A percentile compares a stretch with the other conserved stretches of the same genome.
These are phyloP conservation scores for Lycopodina hypogea DNA, from an alignment of 37 sponge, comb jelly and placozoan genomes.

Conservation along the genomic window DNA sequence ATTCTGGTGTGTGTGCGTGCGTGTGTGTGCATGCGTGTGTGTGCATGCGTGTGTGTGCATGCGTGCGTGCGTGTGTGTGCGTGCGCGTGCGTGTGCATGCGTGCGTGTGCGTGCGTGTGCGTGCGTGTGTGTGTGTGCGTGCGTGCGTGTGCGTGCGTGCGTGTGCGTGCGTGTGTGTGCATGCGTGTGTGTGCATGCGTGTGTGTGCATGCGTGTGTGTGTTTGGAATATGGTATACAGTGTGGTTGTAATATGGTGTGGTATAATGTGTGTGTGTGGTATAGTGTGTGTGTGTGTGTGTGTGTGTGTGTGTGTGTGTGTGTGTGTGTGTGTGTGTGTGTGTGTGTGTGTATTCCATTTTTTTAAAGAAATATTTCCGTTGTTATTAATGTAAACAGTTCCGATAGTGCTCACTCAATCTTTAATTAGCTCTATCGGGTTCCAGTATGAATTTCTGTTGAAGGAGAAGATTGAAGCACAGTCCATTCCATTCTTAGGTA, in stretches of 20 bases:
- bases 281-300: too few species aligned
- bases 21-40: not conserved
- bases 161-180: not conserved
- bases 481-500: slow-evolving; percentile 57
- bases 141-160: not conserved
- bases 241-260: too few species aligned
- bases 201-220: not conserved
- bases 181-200: not conserved
- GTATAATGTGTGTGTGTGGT: too few species aligned
- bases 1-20: not conserved
- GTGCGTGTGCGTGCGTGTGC: not conserved
- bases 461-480: slow-evolving; percentile 48
- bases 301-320: too few species aligned
- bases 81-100: not conserved
- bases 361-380: too few species aligned
- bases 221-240: not conserved
- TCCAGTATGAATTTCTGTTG: slow-evolving; percentile 71
- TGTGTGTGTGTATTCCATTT: too few species aligned
- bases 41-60: not conserved
- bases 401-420: too few species aligned
- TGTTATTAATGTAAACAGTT: too few species aligned
- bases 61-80: not conserved
- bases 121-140: slow-evolving; percentile 3
- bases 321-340: too few species aligned
- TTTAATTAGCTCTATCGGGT: slow-evolving; percentile 66